phyloP scores from a whole-genome alignment of 2,113 vertebrate species.

The Paramisgurnus dabryanus region DNA sequence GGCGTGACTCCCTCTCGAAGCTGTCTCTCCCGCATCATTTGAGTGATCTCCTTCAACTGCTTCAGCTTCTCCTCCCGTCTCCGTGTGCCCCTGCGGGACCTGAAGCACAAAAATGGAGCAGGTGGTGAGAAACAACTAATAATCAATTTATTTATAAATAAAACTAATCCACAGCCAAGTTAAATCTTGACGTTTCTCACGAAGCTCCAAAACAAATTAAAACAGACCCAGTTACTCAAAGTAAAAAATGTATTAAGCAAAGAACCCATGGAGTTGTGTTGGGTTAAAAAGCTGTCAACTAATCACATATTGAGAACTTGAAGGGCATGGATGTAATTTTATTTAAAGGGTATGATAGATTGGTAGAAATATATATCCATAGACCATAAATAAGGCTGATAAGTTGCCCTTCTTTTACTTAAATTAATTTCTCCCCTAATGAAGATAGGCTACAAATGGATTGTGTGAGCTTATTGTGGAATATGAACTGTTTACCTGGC shows the following conservation, averaged over 20 bases:
- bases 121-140: background rate
- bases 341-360: no score
- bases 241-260: background rate
- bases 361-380: no score
- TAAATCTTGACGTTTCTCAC: no score
- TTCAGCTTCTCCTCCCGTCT: slow-evolving; percentile 85
- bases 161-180: no score
- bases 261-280: no score
- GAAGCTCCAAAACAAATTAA: background rate
- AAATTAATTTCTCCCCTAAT: no score
- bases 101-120: slow-evolving; percentile 59
- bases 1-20: slow-evolving; percentile 83
- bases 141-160: no score
- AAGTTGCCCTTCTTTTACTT: background rate
- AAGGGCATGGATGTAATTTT: no score
- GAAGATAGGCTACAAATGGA: background rate
- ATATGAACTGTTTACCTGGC: slow-evolving; percentile 73
- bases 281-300: background rate
- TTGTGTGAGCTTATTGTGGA: background rate
- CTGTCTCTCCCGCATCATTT: slow-evolving; percentile 87
- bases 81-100: slow-evolving; percentile 48
- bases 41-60: slow-evolving; percentile 86
- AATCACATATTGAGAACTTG: background rate
- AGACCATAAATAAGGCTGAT: background rate
- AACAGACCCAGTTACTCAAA: background rate